Conservation (phyloP, 1,140 invertebrate species). For the Euglossa dilemma region DNA sequence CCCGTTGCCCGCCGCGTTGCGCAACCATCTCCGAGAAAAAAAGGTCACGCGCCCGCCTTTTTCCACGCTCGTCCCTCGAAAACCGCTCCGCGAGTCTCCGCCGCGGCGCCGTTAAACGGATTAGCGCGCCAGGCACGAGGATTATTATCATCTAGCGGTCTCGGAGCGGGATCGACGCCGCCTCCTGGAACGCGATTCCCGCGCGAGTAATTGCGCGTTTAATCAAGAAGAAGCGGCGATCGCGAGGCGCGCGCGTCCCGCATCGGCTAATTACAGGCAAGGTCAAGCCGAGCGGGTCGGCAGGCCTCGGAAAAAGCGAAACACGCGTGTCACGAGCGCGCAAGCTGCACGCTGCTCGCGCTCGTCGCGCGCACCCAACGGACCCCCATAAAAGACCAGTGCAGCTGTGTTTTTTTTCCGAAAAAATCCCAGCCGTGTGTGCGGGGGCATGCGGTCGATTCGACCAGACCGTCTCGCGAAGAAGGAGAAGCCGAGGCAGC, state of each 20-base stretch:
- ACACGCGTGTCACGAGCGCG: constrained; percentile 47
- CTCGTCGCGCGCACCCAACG: constrained; percentile 25
- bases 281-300: constrained; percentile 6
- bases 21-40: not conserved
- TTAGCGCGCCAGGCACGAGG: no score
- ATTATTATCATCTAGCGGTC: not conserved
- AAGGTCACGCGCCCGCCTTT: not conserved
- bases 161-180: not conserved
- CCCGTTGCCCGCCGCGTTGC: constrained; percentile 21
- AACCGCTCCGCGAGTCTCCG: not conserved
- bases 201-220: not conserved
- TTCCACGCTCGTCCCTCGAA: not conserved
- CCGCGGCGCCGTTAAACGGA: not conserved
- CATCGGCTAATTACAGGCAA: constrained; percentile 52
- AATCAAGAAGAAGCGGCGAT: not conserved
- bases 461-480: constrained; percentile 38
- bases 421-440: constrained; percentile 59
- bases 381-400: constrained; percentile 67
- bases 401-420: constrained; percentile 67
- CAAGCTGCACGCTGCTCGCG: constrained; percentile 56
- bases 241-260: not conserved
- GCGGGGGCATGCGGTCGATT: constrained; percentile 50
- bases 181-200: not conserved
- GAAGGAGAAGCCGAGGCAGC: not conserved
- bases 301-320: constrained; percentile 19